Conservation (phyloP, 2,113 vertebrate genomes). For the Gadus macrocephalus region DNA sequence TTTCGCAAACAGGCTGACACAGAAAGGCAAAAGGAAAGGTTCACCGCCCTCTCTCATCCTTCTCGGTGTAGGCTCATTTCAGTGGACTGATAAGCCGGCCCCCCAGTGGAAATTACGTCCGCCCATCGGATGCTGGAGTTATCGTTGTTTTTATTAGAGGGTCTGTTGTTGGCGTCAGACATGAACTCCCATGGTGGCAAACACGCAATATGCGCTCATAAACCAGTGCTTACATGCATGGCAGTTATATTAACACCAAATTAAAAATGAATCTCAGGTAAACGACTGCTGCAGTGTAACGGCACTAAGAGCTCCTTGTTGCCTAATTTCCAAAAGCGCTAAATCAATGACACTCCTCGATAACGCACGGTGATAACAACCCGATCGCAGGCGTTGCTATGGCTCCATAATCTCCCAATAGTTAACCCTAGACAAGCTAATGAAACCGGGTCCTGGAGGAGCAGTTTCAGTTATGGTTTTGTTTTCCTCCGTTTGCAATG, state of each 20-base stretch:
- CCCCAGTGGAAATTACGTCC: constrained; percentile 28
- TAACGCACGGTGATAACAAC: too few species aligned
- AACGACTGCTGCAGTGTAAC: constrained; percentile 1
- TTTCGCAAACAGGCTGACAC: constrained; percentile 30
- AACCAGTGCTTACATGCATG: constrained; percentile 13
- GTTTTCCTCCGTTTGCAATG: too few species aligned
- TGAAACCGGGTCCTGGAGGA: too few species aligned
- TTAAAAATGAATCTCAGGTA: constrained; percentile 7
- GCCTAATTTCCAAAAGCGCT: neutral
- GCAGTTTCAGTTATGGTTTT: too few species aligned
- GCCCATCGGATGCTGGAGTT: constrained; percentile 8
- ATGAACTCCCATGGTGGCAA: too few species aligned
- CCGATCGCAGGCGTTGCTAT: too few species aligned
- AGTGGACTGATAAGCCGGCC: neutral
- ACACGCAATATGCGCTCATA: constrained; percentile 1
- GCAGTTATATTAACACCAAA: constrained; percentile 12
- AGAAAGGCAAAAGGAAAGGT: constrained; percentile 24
- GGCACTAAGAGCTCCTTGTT: neutral
- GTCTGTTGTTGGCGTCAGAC: too few species aligned
- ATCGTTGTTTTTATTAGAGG: too few species aligned
- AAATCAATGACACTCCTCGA: neutral
- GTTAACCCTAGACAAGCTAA: too few species aligned
- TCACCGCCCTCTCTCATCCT: neutral
- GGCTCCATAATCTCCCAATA: too few species aligned
- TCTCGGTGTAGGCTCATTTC: constrained; percentile 14